Base-by-base conservation (phyloP, 1,140 invertebrate genomes). In the Drosophila trapezifrons region DNA sequence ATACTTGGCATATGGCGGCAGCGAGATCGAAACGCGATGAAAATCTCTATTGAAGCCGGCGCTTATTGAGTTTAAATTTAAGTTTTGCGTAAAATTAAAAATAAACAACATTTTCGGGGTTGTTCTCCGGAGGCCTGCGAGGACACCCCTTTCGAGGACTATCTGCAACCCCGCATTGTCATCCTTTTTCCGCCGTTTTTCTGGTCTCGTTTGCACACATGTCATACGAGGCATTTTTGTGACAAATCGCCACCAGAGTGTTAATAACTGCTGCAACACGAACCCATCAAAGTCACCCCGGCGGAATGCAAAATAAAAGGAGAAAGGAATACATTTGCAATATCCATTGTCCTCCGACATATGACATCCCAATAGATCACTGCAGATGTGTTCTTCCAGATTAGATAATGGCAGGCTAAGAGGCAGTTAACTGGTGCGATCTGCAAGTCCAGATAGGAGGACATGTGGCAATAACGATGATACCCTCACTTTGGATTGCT, bases 241-340 rank as follows among this genome's bases (percentile, higher is more conserved):
- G 84, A 89, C 84, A 87, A 87, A 89, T 90, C 76, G 78, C 55
- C 78, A 80, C 77, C 76, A 84, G 77, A 69, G 80, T 87, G 84
- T 90, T 89, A 87, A 87, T 87, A 87, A 74, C 80, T 82, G 38
- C 47, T 51, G 43, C 20, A 57, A 58, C 70, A 64, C 49, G 45
- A 69, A 29, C 60, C 45, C 60, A 49, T 58, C 64, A 32, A 72
- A 70, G 59, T 80, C 65, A 80, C 79, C 79, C 79, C 62, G 46
- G 32, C 37, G 42, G 38, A 52, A 58, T 51, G 35, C 47, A 76
- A 54, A 55, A 35, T 37, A 60, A 51, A 49, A 45, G 20, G 4
- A 62, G 43, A 65, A 57, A 37, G 43, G 17, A 45, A 67, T 62
- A 65, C 59, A 70, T 57, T 70, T 20, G 65, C 67, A 32, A 58